These are phyloP conservation scores for Rallus limicola DNA, from an alignment of 2,113 vertebrate species.

Conservation along the genomic window DNA sequence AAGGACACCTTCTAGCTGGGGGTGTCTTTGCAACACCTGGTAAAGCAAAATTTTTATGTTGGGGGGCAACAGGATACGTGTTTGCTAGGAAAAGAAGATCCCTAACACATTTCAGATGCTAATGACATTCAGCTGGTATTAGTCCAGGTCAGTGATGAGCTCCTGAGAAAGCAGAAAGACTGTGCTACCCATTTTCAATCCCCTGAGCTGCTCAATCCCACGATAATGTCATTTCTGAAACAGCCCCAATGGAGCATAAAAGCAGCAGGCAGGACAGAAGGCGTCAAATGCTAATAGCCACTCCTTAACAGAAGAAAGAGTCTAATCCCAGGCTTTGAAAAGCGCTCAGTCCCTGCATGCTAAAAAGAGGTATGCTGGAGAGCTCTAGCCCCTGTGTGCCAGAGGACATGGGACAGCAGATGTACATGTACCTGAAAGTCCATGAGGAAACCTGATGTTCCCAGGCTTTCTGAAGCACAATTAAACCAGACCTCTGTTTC, in stretches of 20 bases:
- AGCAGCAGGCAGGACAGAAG: conserved; percentile 64
- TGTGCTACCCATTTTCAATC: not conserved
- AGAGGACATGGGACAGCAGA: conserved; percentile 27
- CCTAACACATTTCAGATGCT: conserved; percentile 19
- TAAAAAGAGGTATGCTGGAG: conserved; percentile 12
- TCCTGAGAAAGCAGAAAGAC: conserved; percentile 29
- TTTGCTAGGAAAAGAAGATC: not conserved
- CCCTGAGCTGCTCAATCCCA: conserved; percentile 39
- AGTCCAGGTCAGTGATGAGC: conserved; percentile 26
- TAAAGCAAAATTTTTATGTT: not conserved
- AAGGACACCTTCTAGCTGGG: not conserved
- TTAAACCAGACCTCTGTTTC: conserved; percentile 30
- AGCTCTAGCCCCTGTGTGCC: not conserved
- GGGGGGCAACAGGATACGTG: not conserved
- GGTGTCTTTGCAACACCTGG: fast-evolving
- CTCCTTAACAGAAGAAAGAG: conserved; percentile 38
- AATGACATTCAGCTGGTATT: not conserved
- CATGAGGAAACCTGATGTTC: conserved; percentile 30
- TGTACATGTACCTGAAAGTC: not conserved
- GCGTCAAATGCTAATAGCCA: conserved; percentile 57
- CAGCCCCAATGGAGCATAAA: conserved; percentile 53
- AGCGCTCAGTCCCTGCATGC: conserved; percentile 14
- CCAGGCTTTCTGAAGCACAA: not conserved
- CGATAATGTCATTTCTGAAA: conserved; percentile 64
- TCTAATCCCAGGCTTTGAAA: conserved; percentile 55